Evolutionary conservation across 2,888 invertebrate species (phyloP).

Genomic region (Aporophyla nigra): DNA sequence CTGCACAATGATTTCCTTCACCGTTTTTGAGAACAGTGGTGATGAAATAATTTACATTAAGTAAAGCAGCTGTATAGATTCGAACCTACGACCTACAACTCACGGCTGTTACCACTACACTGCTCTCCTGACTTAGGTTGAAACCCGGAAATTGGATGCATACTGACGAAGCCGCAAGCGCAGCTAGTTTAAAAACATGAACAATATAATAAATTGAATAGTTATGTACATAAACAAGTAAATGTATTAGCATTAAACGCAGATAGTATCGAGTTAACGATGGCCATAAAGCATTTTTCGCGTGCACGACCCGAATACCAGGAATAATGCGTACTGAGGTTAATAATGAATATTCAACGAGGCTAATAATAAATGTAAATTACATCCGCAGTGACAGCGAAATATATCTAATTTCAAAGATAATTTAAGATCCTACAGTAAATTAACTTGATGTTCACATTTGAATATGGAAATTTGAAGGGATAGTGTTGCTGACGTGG

Average conservation of each 20-base stretch:
- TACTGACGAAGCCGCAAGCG: neutral
- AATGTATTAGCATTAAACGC: constrained; percentile 56
- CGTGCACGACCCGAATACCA: constrained; percentile 64
- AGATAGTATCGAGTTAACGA: constrained; percentile 67
- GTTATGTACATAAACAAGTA: constrained; percentile 39
- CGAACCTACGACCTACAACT: no score
- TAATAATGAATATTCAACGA: constrained; percentile 79
- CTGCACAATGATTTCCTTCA: no score
- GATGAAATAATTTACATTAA: no score
- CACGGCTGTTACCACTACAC: no score
- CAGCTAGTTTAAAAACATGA: constrained; percentile 1
- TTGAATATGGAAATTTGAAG: constrained; percentile 76
- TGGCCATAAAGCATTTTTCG: constrained; percentile 65
- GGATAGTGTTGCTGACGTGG: constrained; percentile 63
- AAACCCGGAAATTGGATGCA: neutral
- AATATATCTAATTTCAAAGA: constrained; percentile 82
- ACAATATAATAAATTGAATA: constrained; percentile 19
- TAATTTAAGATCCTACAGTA: constrained; percentile 79
- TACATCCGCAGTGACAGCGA: constrained; percentile 78
- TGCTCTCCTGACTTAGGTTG: neutral
- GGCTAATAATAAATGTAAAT: constrained; percentile 81
- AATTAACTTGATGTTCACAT: constrained; percentile 78
- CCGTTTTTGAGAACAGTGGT: no score
- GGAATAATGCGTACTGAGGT: constrained; percentile 58
- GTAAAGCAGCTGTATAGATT: no score